These are phyloP conservation scores for Andrena bicolor DNA, from an alignment of 2,888 invertebrate genomes.

Conservation along the genomic window DNA sequence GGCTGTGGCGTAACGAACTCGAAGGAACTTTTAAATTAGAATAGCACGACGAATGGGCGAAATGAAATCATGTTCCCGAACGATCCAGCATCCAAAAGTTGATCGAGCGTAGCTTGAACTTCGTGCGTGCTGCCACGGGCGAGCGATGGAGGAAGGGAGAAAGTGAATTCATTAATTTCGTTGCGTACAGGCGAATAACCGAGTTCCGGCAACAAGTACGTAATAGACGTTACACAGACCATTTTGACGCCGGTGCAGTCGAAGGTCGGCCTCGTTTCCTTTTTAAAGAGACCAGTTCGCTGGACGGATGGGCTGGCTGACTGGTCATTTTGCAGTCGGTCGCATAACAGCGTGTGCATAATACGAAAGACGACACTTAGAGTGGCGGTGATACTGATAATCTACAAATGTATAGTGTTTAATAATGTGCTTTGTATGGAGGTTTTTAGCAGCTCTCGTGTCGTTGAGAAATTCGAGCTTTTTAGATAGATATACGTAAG, in stretches of 20 bases:
- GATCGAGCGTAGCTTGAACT: slow-evolving; percentile 16
- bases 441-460: too few species aligned
- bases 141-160: slow-evolving; percentile 7
- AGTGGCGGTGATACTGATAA: too few species aligned
- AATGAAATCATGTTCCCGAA: neutral
- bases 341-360: too few species aligned
- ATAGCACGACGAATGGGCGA: neutral
- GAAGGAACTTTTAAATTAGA: neutral
- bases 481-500: too few species aligned
- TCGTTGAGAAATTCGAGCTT: too few species aligned
- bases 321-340: neutral
- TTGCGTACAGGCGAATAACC: slow-evolving; percentile 32
- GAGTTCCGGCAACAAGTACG: slow-evolving; percentile 47
- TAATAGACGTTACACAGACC: slow-evolving; percentile 27
- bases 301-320: neutral
- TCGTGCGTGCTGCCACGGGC: neutral
- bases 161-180: slow-evolving; percentile 48
- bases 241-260: slow-evolving; percentile 21
- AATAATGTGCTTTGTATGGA: too few species aligned
- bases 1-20: neutral
- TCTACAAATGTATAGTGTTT: too few species aligned
- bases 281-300: slow-evolving; percentile 17
- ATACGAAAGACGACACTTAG: too few species aligned
- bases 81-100: slow-evolving; percentile 7
- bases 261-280: slow-evolving; percentile 44